Conservation (phyloP, 1,140 invertebrate genomes). For the Heliothis subflexa region DNA sequence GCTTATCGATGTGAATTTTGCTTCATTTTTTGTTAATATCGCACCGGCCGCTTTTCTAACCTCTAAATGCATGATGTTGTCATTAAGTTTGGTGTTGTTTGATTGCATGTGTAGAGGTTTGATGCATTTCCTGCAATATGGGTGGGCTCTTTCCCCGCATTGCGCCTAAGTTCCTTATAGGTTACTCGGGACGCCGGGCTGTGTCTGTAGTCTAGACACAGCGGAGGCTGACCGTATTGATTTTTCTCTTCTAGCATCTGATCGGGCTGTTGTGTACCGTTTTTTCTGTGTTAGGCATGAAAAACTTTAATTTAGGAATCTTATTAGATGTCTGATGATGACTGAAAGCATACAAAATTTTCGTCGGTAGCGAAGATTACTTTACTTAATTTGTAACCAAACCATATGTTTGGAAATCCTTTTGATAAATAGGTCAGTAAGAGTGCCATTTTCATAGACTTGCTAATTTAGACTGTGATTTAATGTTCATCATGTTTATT, state of each 20-base stretch:
- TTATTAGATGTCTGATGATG: not conserved
- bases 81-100: conserved; percentile 9
- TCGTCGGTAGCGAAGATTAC: not conserved
- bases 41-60: conserved; percentile 56
- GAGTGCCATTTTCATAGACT: not conserved
- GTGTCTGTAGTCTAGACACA: conserved; percentile 37
- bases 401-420: not conserved
- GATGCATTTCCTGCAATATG: conserved; percentile 18
- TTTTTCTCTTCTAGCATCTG: conserved; percentile 36
- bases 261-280: conserved; percentile 21
- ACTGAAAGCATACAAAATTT: not conserved
- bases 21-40: conserved; percentile 45
- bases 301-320: not conserved
- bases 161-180: conserved; percentile 38
- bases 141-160: conserved; percentile 37
- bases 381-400: not conserved
- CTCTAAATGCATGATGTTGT: conserved; percentile 50
- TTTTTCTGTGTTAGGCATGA: not conserved
- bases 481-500: conserved; percentile 9
- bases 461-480: conserved; percentile 5
- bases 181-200: conserved; percentile 15
- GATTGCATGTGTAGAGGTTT: conserved; percentile 23
- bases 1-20: conserved; percentile 53
- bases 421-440: not conserved
- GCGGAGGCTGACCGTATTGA: conserved; percentile 48